phyloP scores from a whole-genome alignment of 2,113 vertebrate species.

The Anoura caudifer region DNA sequence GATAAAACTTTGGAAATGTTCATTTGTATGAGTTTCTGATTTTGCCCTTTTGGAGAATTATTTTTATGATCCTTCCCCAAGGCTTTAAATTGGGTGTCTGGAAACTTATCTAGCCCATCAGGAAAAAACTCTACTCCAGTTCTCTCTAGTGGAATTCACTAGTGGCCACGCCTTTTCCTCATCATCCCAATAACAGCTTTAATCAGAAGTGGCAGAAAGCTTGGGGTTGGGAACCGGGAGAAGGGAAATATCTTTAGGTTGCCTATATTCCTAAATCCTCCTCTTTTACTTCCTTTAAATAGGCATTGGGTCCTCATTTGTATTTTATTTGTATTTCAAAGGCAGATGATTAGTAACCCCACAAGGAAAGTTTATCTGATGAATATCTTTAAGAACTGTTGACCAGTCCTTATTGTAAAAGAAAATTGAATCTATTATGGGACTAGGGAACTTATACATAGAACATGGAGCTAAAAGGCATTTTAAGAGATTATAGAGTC shows the following conservation, averaged over 20 bases:
- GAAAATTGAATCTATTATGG: neutral
- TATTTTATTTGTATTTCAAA: neutral
- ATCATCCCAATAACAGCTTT: neutral
- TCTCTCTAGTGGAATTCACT: neutral
- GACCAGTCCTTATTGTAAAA: neutral
- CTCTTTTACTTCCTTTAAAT: neutral
- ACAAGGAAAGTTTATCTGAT: neutral
- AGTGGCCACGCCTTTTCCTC: neutral
- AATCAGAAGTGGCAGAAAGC: neutral
- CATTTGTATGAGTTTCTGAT: neutral
- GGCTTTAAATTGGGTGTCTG: neutral
- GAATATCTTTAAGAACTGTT: neutral
- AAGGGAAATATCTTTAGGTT: rapidly evolving
- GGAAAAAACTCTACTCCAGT: neutral
- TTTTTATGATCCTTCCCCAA: neutral
- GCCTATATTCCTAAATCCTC: neutral
- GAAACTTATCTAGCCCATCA: neutral
- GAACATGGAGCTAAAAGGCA: neutral
- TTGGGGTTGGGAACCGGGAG: neutral
- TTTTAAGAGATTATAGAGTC: neutral
- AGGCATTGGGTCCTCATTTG: neutral
- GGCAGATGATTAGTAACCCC: neutral
- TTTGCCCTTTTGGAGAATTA: neutral
- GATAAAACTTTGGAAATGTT: neutral
- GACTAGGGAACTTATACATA: neutral